Conservation (phyloP, 2,888 invertebrate genomes). For the Drosophila neonasuta region DNA sequence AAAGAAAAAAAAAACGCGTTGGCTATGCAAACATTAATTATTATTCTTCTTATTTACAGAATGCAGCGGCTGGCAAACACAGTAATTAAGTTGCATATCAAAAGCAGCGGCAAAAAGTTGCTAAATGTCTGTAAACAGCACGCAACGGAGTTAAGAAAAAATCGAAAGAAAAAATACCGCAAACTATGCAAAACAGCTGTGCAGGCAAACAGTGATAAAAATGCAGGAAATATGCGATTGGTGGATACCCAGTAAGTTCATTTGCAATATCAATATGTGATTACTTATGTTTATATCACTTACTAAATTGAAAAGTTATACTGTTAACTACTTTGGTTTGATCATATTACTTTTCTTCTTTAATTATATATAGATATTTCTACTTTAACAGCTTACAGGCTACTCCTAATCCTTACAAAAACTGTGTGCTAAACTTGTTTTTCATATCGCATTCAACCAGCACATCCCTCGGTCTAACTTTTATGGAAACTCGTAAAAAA, state of each 20-base stretch:
- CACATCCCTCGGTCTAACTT: not conserved
- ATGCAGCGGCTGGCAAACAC: slow-evolving; percentile 30
- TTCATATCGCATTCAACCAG: not conserved
- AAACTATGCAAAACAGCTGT: slow-evolving; percentile 22
- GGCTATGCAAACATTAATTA: slow-evolving; percentile 35
- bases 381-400: too few species aligned
- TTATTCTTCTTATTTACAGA: slow-evolving; percentile 35
- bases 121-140: slow-evolving; percentile 56
- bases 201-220: slow-evolving; percentile 1
- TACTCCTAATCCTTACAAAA: not conserved
- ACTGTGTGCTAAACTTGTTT: not conserved
- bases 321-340: too few species aligned
- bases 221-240: not conserved
- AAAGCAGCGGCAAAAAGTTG: slow-evolving; percentile 52
- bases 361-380: not conserved
- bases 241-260: not conserved
- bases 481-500: not conserved
- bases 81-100: slow-evolving; percentile 64
- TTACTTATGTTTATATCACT: too few species aligned
- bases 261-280: too few species aligned
- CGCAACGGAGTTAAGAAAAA: slow-evolving; percentile 20
- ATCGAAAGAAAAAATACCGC: slow-evolving; percentile 1
- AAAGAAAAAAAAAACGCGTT: not conserved
- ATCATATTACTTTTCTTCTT: not conserved
- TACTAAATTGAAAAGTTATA: too few species aligned